These are phyloP conservation scores for Dipodomys ordii DNA, from an alignment of 2,113 vertebrate genomes.

Conservation along the genomic window DNA sequence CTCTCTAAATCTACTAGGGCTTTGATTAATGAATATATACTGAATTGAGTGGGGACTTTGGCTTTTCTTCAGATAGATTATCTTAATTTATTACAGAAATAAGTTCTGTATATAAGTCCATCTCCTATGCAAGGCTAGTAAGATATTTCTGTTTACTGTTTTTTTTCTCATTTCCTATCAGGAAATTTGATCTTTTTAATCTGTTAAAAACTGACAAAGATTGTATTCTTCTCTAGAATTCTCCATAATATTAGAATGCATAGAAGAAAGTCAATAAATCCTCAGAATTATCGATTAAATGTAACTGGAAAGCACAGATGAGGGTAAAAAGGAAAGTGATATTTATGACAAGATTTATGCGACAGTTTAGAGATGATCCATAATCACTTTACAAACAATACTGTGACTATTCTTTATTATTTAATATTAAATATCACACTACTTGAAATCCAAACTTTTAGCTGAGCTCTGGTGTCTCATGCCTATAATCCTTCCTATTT, in stretches of 20 bases:
- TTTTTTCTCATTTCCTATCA: conserved; percentile 35
- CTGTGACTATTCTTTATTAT: not conserved
- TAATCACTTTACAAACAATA: not conserved
- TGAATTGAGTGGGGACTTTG: not conserved
- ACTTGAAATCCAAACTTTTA: no score
- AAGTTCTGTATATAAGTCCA: not conserved
- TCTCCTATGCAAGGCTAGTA: not conserved
- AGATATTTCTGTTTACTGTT: conserved; percentile 27
- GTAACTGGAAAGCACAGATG: not conserved
- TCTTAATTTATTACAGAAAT: conserved; percentile 27
- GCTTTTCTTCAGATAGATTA: not conserved
- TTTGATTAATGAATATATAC: conserved; percentile 15
- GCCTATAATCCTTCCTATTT: no score
- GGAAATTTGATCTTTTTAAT: conserved; percentile 22
- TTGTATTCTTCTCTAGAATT: conserved; percentile 13
- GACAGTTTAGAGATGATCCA: not conserved
- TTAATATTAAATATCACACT: not conserved
- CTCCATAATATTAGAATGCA: not conserved
- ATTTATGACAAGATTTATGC: not conserved
- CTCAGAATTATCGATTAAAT: not conserved
- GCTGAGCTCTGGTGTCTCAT: no score
- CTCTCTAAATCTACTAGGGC: not conserved
- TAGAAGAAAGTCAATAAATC: not conserved
- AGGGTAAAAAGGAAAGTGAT: not conserved
- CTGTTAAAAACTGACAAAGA: conserved; percentile 50